Percentiles rank a stretch among this genome's conserved stretches.
These are phyloP conservation scores for Chromobotia macracanthus DNA, from an alignment of 2,797 vertebrate genomes.

Conservation along the genomic window DNA sequence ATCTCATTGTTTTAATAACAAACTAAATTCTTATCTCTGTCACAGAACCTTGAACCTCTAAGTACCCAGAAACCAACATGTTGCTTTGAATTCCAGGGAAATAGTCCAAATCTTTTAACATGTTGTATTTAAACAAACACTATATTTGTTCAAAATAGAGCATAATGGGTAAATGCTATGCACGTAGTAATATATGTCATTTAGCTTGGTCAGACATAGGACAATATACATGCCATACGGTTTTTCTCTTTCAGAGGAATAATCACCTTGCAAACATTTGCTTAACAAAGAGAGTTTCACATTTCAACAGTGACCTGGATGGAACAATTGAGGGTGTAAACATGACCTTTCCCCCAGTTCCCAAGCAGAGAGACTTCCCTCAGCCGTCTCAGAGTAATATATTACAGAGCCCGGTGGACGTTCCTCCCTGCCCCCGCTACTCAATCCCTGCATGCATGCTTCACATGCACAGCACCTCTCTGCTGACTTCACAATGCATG, in stretches of 20 bases:
- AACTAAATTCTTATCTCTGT: slow-evolving; percentile 19
- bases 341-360: slow-evolving; percentile 82
- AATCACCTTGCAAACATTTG: slow-evolving; percentile 23
- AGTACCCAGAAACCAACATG: slow-evolving; percentile 23
- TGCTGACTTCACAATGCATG: slow-evolving; percentile 69
- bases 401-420: slow-evolving; percentile 55
- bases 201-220: background rate
- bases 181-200: too few species aligned
- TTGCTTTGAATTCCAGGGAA: slow-evolving; percentile 38
- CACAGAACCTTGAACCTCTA: slow-evolving; percentile 44
- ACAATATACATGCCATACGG: background rate
- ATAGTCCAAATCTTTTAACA: slow-evolving; percentile 31
- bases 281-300: slow-evolving; percentile 15
- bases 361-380: slow-evolving; percentile 65
- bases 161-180: too few species aligned
- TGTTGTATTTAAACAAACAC: slow-evolving; percentile 18
- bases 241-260: background rate
- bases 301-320: slow-evolving; percentile 23
- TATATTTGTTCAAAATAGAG: background rate
- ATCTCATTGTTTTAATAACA: slow-evolving; percentile 19
- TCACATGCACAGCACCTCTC: slow-evolving; percentile 71
- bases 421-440: slow-evolving; percentile 51
- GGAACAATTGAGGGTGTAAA: slow-evolving; percentile 63
- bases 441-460: slow-evolving; percentile 43
- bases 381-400: slow-evolving; percentile 54